phyloP scores from a whole-genome alignment of 1,140 invertebrate species.

The Apis laboriosa region DNA sequence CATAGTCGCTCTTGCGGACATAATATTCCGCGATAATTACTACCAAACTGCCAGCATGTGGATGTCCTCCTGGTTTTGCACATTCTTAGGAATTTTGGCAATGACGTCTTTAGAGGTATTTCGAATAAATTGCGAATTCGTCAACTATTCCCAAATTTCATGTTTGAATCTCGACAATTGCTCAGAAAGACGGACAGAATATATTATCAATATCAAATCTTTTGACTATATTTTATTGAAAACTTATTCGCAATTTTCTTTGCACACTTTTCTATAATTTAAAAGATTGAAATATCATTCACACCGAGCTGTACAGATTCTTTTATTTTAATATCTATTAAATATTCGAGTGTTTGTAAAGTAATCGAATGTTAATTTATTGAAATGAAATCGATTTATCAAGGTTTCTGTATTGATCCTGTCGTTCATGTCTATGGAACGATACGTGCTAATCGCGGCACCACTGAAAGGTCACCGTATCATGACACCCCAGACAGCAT shows the following conservation, averaged over 20 bases:
- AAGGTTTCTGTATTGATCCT: slow-evolving; percentile 88
- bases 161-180: too few species aligned
- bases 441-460: slow-evolving; percentile 87
- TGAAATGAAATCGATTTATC: slow-evolving; percentile 42
- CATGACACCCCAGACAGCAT: slow-evolving; percentile 82
- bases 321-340: background rate
- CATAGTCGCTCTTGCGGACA: slow-evolving; percentile 86
- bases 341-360: background rate
- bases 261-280: too few species aligned
- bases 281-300: too few species aligned
- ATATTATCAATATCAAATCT: too few species aligned
- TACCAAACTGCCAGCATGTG: slow-evolving; percentile 84
- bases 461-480: slow-evolving; percentile 84
- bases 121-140: background rate
- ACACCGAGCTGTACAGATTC: too few species aligned
- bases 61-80: slow-evolving; percentile 87
- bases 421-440: slow-evolving; percentile 89
- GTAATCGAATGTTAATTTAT: slow-evolving; percentile 2
- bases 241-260: too few species aligned
- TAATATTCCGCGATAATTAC: slow-evolving; percentile 84
- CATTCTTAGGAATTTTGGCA: slow-evolving; percentile 84
- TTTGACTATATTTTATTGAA: too few species aligned
- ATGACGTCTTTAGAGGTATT: slow-evolving; percentile 87
- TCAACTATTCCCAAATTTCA: too few species aligned
- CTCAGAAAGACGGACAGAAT: too few species aligned